Evolutionary conservation across 2,888 invertebrate species (phyloP).

Genomic region (Cheilosia variabilis): DNA sequence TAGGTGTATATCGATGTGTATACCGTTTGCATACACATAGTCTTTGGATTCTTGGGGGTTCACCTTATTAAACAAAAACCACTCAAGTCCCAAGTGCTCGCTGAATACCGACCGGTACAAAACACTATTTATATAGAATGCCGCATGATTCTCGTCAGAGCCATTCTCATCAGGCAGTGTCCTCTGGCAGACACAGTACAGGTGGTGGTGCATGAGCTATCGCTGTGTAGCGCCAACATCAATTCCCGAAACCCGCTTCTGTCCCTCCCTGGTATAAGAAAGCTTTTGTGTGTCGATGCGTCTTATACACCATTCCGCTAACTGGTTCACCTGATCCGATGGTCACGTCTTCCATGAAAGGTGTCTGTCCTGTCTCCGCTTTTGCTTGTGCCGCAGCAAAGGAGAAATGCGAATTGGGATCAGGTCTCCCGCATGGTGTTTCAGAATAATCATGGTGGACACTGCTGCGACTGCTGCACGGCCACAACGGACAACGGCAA

Average conservation of each 20-base stretch:
- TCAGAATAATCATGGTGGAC: conserved; percentile 66
- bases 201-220: conserved; percentile 41
- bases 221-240: conserved; percentile 57
- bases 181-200: conserved; percentile 30
- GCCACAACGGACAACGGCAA: conserved; percentile 54
- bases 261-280: conserved; percentile 54
- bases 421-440: conserved; percentile 69
- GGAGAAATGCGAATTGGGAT: conserved; percentile 69
- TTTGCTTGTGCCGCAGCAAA: conserved; percentile 49
- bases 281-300: conserved; percentile 70
- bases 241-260: conserved; percentile 51
- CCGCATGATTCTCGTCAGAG: conserved; percentile 63
- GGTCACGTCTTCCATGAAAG: conserved; percentile 73
- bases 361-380: conserved; percentile 55
- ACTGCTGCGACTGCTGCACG: conserved; percentile 45
- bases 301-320: conserved; percentile 70
- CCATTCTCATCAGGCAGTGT: conserved; percentile 31
- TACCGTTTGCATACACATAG: conserved; percentile 33
- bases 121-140: conserved; percentile 64
- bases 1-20: conserved; percentile 51
- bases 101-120: conserved; percentile 52
- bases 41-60: conserved; percentile 54
- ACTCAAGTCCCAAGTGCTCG: conserved; percentile 57
- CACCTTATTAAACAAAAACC: conserved; percentile 74
- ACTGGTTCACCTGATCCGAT: conserved; percentile 68